A percentile compares a stretch with the other conserved stretches of the same genome.
These are phyloP conservation scores for Anser brachyrhynchus DNA, from an alignment of 2,113 vertebrate genomes.

Conservation along the genomic window DNA sequence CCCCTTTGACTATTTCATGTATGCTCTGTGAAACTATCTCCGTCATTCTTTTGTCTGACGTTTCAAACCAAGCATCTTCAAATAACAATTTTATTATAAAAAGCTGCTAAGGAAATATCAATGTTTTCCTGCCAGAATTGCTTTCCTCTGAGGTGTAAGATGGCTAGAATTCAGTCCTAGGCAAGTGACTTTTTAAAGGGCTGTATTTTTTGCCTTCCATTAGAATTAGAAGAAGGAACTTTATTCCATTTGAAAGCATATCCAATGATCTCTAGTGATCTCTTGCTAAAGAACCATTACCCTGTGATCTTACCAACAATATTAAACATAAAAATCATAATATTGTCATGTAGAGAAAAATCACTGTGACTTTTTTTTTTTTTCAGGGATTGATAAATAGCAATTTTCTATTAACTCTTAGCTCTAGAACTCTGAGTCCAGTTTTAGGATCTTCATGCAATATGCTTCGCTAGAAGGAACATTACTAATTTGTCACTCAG, in stretches of 20 bases:
- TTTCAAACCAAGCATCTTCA: neutral
- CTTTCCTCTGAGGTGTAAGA: neutral
- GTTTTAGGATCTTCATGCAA: neutral
- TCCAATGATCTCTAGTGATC: neutral
- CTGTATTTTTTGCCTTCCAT: neutral
- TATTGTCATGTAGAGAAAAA: neutral
- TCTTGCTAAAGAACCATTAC: neutral
- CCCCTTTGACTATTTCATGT: neutral
- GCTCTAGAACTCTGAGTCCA: neutral
- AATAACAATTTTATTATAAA: neutral
- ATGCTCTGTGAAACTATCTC: neutral
- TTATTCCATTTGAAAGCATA: neutral
- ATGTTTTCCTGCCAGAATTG: neutral
- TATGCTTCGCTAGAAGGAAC: neutral
- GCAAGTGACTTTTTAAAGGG: slow-evolving; percentile 3
- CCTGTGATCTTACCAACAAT: neutral
- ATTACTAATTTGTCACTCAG: neutral
- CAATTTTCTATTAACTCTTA: neutral
- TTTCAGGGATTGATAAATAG: neutral
- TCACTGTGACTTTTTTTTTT: neutral
- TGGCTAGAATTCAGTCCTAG: neutral
- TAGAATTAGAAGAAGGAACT: neutral
- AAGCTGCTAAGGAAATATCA: neutral
- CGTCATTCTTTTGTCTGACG: neutral
- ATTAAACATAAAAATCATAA: neutral